Base-by-base conservation (phyloP, 1,140 invertebrate species). In the Drosophila sucinea region DNA sequence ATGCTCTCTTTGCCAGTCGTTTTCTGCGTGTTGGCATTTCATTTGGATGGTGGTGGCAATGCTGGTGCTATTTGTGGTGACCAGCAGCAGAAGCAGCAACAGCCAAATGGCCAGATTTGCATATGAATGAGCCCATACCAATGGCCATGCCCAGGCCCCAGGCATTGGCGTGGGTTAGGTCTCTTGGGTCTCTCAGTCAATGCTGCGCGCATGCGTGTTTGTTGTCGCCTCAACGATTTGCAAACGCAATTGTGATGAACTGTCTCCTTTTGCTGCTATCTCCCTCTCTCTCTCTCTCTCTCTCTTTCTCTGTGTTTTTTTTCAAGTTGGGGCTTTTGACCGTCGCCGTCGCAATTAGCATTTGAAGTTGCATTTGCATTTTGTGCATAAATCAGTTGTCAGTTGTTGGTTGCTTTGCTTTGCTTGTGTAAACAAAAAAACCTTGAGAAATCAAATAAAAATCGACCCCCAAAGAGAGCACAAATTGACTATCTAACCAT, bases 331-430 rank as follows among this genome's bases (percentile, higher is more conserved):
- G 55, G 33, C 84, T 87, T 87, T 89, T 87, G 84, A 84, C 84
- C 84, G 85, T 89, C 74, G 80, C 73, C 84, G 84, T 70, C 84
- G 85, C 85, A 89, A 89, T 89, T 89, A 89, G 84, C 84, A 89
- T 89, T 89, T 89, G 84, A 89, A 89, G 84, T 89, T 87, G 80
- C 84, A 89, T 89, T 79, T 89, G 77, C 84, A 89, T 89, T 89
- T 78, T 47, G 54, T 64, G 84, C 80, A 87, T 87, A 89, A 87
- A 84, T 87, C 84, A 87, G 55, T 65, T 51, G 38, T 51, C 44
- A 51, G 8, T 51, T 7, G 74, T 67, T 29, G 23, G 47, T 54
- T 27, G 10, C 10, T 38, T 38, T 38, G 35, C 35, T 44, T 61
- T 51, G 73, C 69, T 32, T 77, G 62, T 77, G 74, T 73, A 76